A percentile compares a stretch with the other conserved stretches of the same genome.
Evolutionary conservation across 30 jellyfish, hydroid and myxozoan genomes (phyloP).

Genomic region (Mastigias papua): DNA sequence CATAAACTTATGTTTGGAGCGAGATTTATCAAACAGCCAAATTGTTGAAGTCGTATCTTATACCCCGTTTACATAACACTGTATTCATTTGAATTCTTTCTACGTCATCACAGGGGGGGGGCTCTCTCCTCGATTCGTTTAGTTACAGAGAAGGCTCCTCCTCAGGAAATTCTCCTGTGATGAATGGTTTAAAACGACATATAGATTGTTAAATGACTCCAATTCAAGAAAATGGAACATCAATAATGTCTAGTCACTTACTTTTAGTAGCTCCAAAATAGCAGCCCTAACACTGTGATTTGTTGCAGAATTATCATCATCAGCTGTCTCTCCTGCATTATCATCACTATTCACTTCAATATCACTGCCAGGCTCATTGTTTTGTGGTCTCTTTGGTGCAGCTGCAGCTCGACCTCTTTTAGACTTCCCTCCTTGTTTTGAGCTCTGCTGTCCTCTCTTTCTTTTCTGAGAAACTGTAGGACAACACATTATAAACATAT

Average conservation of each 20-base stretch:
- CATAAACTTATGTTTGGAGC: no score
- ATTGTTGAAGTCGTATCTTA: no score
- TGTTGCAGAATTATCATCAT: neutral
- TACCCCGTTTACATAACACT: no score
- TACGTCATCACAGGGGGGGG: no score
- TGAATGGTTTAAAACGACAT: neutral
- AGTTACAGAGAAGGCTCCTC: no score
- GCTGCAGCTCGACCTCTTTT: conserved; percentile 12
- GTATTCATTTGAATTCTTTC: no score
- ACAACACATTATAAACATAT: neutral
- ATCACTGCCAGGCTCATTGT: neutral
- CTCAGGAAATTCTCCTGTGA: no score
- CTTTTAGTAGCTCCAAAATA: conserved; percentile 21
- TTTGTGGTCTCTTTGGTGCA: neutral
- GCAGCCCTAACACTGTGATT: conserved; percentile 8
- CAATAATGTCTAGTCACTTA: neutral
- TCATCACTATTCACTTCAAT: conserved; percentile 6
- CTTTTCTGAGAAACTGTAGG: conserved; percentile 22
- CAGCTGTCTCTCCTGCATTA: neutral
- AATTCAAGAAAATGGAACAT: neutral
- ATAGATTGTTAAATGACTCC: neutral
- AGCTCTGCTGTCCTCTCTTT: conserved; percentile 19
- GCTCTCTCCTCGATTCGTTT: no score
- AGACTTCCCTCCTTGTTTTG: conserved; percentile 26
- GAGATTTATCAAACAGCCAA: no score